A percentile compares a stretch with the other conserved stretches of the same genome.
Conservation (phyloP, 2,888 invertebrate genomes). For the Lissonota sp. region DNA sequence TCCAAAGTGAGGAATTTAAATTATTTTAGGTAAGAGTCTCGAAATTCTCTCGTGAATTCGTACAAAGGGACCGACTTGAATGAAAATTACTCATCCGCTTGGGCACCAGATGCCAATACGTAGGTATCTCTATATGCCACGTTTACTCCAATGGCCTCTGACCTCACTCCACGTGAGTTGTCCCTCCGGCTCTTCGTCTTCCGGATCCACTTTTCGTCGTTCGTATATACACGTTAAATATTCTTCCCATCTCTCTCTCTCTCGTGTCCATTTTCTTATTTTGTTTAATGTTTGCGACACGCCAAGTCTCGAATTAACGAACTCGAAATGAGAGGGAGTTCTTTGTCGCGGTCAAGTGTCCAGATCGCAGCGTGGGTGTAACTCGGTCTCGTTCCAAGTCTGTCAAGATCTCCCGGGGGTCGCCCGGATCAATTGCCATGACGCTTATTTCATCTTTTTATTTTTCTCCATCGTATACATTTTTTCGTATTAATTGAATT, state of each 20-base stretch:
- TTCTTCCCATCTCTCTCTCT: background rate
- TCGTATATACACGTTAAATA: constrained; percentile 19
- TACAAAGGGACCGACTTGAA: background rate
- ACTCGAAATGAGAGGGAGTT: constrained; percentile 51
- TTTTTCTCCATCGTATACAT: constrained; percentile 8
- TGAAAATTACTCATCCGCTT: background rate
- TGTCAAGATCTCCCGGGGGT: constrained; percentile 74
- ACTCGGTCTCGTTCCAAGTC: constrained; percentile 68
- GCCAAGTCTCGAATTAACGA: constrained; percentile 66
- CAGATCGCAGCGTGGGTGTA: constrained; percentile 75
- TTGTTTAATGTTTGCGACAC: constrained; percentile 46
- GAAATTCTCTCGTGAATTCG: background rate
- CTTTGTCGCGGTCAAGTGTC: constrained; percentile 72
- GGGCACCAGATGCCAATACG: background rate
- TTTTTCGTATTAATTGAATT: constrained; percentile 5
- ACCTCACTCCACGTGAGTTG: background rate
- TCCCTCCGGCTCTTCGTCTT: constrained; percentile 30
- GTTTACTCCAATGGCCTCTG: constrained; percentile 1
- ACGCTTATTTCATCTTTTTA: constrained; percentile 20
- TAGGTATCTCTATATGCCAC: background rate
- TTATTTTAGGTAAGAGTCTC: background rate
- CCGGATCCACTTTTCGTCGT: constrained; percentile 55
- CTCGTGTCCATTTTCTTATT: constrained; percentile 31
- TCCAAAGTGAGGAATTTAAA: background rate
- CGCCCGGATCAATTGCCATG: constrained; percentile 78